Evolutionary conservation across 1,140 invertebrate genomes (phyloP).

Genomic region (Theocolax elegans): DNA sequence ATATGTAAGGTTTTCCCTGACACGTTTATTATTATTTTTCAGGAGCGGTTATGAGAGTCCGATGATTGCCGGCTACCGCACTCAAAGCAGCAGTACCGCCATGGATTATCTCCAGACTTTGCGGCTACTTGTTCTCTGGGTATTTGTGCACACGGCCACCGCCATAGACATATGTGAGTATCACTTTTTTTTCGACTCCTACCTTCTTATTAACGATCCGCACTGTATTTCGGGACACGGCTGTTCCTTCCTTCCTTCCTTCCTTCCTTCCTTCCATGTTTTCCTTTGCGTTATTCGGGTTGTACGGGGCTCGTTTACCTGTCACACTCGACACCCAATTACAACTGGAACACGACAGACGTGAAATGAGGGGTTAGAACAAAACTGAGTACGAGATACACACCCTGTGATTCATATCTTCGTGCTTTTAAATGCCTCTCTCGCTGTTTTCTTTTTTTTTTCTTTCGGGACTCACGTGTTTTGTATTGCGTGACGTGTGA

Average conservation of each 20-base stretch:
- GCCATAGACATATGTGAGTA: conserved; percentile 68
- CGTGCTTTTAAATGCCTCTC: not conserved
- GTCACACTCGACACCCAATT: conserved; percentile 34
- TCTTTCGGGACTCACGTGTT: too few relatives aligned
- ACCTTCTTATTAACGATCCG: not conserved
- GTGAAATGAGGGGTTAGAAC: not conserved
- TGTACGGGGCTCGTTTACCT: conserved; percentile 21
- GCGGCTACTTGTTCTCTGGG: conserved; percentile 58
- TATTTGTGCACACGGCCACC: conserved; percentile 55
- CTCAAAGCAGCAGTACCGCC: conserved; percentile 46
- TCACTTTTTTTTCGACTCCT: not conserved
- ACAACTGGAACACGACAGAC: not conserved
- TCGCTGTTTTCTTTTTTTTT: not conserved
- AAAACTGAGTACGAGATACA: not conserved
- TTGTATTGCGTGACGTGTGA: too few relatives aligned
- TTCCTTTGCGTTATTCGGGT: not conserved
- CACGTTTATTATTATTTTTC: conserved; percentile 46
- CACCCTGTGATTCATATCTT: conserved; percentile 22
- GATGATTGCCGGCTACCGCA: conserved; percentile 62
- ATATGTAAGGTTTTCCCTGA: too few relatives aligned
- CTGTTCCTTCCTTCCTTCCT: not conserved
- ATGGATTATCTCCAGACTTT: conserved; percentile 61
- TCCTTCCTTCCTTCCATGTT: not conserved
- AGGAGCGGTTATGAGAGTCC: conserved; percentile 65
- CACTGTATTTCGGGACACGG: not conserved